phyloP scores from a whole-genome alignment of 1,140 invertebrate genomes.

The Heliconius hewitsoni region DNA sequence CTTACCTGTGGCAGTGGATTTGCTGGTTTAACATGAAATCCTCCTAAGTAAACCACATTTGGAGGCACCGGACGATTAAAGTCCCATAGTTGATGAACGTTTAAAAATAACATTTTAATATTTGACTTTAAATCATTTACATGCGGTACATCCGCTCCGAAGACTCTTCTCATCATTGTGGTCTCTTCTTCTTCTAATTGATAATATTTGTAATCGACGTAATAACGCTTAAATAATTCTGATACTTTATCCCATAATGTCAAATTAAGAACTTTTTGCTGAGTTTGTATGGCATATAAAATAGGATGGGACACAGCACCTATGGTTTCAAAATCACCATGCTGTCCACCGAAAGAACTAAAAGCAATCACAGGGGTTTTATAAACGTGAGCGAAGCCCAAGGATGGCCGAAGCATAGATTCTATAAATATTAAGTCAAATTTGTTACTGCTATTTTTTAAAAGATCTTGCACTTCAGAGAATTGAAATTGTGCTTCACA shows the following conservation, averaged over 20 bases:
- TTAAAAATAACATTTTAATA: constrained; percentile 81
- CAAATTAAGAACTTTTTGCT: constrained; percentile 38
- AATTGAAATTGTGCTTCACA: constrained; percentile 40
- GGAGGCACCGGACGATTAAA: constrained; percentile 27
- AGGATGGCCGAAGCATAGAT: constrained; percentile 29
- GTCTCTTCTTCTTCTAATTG: constrained; percentile 46
- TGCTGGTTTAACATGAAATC: constrained; percentile 22
- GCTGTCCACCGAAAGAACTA: constrained; percentile 42
- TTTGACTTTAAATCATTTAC: constrained; percentile 72
- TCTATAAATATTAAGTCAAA: constrained; percentile 52
- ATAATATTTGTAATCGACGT: constrained; percentile 17
- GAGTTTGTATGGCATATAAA: constrained; percentile 43
- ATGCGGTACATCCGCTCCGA: constrained; percentile 66
- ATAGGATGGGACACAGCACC: constrained; percentile 43
- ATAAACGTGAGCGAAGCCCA: constrained; percentile 42
- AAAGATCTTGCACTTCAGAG: constrained; percentile 38
- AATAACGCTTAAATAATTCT: constrained; percentile 27
- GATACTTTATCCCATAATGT: constrained; percentile 41
- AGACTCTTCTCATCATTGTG: constrained; percentile 52
- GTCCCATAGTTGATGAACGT: constrained; percentile 66
- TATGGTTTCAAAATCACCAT: constrained; percentile 34
- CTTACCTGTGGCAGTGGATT: constrained; percentile 25
- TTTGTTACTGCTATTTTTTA: constrained; percentile 36
- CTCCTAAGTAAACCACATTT: constrained; percentile 29
- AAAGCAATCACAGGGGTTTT: constrained; percentile 48